Conservation (phyloP, 35 echinoderm and acorn worm species). For the Hemicentrotus pulcherrimus region DNA sequence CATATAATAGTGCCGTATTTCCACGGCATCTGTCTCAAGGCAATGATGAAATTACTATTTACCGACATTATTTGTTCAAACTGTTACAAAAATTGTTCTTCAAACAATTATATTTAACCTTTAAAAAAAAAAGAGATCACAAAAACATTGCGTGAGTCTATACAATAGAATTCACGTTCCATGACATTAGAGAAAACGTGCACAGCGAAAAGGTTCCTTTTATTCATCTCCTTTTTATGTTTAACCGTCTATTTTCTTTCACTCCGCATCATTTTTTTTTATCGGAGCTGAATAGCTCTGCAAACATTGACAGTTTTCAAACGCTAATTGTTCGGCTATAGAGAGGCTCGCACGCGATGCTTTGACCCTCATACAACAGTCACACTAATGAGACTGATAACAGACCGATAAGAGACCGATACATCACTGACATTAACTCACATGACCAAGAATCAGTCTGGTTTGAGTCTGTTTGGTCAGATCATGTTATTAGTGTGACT, state of each 20-base stretch:
- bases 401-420: no score
- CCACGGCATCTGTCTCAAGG: not conserved
- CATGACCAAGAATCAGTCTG: no score
- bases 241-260: not conserved
- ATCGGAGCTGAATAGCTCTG: not conserved
- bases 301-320: not conserved
- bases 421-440: no score
- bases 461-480: no score
- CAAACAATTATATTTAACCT: not conserved
- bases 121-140: not conserved
- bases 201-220: not conserved
- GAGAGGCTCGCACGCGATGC: not conserved
- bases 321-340: not conserved
- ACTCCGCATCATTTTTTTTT: not conserved
- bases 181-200: not conserved
- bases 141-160: not conserved
- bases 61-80: no score
- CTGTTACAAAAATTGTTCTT: no score
- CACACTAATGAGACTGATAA: no score
- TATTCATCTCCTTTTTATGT: not conserved
- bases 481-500: no score
- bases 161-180: no score
- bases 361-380: not conserved
- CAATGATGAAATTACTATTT: not conserved
- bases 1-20: not conserved